Evolutionary conservation across 2,888 invertebrate genomes (phyloP), one percentile per base, ranked within the genome.

Genomic region (Magallana nippona): DNA sequence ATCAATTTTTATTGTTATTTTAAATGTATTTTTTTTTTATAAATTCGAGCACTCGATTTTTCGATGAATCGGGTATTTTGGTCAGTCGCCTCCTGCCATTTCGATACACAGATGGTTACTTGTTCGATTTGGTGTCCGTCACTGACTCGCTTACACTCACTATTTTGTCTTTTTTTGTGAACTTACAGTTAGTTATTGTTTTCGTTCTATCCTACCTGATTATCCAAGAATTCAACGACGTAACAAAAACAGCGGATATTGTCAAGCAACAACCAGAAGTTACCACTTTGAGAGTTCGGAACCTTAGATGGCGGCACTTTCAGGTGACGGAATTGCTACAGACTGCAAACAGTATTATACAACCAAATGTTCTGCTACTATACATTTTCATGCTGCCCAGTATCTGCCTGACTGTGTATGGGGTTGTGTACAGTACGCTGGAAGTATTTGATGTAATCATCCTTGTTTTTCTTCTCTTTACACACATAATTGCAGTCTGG

Each of bases 341-440:
- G 32, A 27, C 71, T 13, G 71, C 71, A 71, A 32, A 71, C 71
- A 27, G 71, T 15, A 8, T 71, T 3, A 71, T 71, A 27, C 27
- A 71, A 13, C 27, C 27, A 27, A 10, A 22, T 15, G 71, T 71
- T 22, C 71, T 71, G 11, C 71, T 71, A 11, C 11, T 22, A 0
- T 71, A 71, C 71, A 71, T 71, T 13, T 32, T 71, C 1, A 27
- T 22, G 32, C 19, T 71, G 22, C 71, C 71, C 5, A 27, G 71
- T 11, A 71, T 71, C 32, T 71, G 71, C 27, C 32, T 71, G 13
- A 22, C 22, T 13, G 71, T 71, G 27, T 71, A 71, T 71, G 71
- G 71, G 27, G 32, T 71, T 27, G 71, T 71, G 10, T 71, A 71
- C 71, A 71, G 71, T 15, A 71, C 5, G 10, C 27, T 71, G 22